These are phyloP conservation scores for Monochamus alternatus DNA, from an alignment of 2,888 invertebrate genomes.

Conservation along the genomic window DNA sequence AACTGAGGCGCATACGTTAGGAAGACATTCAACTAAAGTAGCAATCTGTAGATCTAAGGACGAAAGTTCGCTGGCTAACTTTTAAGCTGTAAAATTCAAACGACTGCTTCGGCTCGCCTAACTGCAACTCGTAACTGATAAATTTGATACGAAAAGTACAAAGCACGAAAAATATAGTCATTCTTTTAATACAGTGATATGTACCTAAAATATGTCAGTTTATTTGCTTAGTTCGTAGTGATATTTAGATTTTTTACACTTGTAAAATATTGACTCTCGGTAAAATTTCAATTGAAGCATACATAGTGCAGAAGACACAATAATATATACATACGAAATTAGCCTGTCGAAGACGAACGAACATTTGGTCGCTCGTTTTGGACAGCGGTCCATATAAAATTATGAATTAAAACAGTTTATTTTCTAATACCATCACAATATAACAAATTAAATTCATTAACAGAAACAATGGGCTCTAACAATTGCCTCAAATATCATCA, in stretches of 20 bases:
- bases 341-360: background rate
- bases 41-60: constrained; percentile 44
- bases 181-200: constrained; percentile 58
- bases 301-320: background rate
- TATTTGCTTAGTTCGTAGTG: constrained; percentile 49
- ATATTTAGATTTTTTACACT: constrained; percentile 39
- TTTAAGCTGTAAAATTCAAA: constrained; percentile 36
- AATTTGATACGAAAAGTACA: constrained; percentile 48
- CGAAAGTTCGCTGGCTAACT: constrained; percentile 47
- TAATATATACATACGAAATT: background rate
- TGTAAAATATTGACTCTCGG: constrained; percentile 62
- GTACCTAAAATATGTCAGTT: constrained; percentile 62
- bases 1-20: constrained; percentile 64
- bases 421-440: constrained; percentile 36
- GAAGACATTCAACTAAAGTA: constrained; percentile 68
- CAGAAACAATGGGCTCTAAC: constrained; percentile 26
- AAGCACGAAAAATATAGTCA: constrained; percentile 55
- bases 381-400: constrained; percentile 16
- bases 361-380: background rate
- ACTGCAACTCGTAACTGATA: constrained; percentile 20
- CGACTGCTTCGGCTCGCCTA: constrained; percentile 9
- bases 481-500: constrained; percentile 41
- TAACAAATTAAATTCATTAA: constrained; percentile 33
- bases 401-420: constrained; percentile 27
- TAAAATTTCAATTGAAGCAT: constrained; percentile 43